phyloP scores from a whole-genome alignment of 2,113 vertebrate species.

The Malurus elegans region DNA sequence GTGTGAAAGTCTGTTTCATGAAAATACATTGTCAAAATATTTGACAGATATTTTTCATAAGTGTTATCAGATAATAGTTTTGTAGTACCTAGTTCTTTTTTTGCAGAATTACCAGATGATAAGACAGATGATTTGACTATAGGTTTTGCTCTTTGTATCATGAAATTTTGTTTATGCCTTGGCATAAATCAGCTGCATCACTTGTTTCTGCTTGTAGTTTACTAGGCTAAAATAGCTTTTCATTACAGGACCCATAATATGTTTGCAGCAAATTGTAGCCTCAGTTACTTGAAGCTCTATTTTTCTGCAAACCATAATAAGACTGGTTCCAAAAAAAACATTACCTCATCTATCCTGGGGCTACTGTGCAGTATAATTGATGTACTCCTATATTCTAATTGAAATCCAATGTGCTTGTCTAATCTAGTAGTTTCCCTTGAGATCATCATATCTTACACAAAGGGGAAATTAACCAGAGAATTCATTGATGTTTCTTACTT shows the following conservation, averaged over 20 bases:
- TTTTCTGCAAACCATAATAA: slow-evolving; percentile 58
- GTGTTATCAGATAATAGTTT: background rate
- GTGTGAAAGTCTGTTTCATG: background rate
- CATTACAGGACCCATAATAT: background rate
- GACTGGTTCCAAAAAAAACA: slow-evolving; percentile 63
- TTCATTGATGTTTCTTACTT: slow-evolving; percentile 60
- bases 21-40: background rate
- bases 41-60: background rate
- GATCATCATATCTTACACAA: slow-evolving; percentile 35
- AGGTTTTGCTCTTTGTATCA: background rate
- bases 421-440: slow-evolving; percentile 54
- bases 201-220: slow-evolving; percentile 57
- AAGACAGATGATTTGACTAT: background rate
- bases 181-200: background rate
- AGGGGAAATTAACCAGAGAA: slow-evolving; percentile 54
- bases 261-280: slow-evolving; percentile 37
- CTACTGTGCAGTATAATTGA: slow-evolving; percentile 42
- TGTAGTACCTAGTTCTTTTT: background rate
- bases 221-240: slow-evolving; percentile 40
- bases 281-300: slow-evolving; percentile 34
- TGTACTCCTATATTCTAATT: slow-evolving; percentile 48
- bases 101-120: background rate
- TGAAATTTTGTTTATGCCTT: slow-evolving; percentile 14
- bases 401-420: slow-evolving; percentile 48
- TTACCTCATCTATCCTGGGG: slow-evolving; percentile 58